Evolutionary conservation across 35 echinoderm and acorn worm species (phyloP), one percentile per base, ranked within the genome.

Genomic region (Ophioderma brevispina): DNA sequence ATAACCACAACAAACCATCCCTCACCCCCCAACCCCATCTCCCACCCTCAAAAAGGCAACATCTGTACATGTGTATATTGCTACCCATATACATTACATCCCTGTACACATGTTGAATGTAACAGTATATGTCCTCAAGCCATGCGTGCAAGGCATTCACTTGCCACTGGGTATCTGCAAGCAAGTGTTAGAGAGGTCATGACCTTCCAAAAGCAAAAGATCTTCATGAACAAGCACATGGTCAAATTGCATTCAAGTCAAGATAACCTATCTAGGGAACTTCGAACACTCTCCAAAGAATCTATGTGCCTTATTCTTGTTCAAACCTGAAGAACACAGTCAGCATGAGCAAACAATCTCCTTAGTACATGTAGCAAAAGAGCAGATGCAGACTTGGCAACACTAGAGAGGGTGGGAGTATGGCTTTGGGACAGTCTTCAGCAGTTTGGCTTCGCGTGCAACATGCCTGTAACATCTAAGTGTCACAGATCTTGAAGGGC

Each of bases 401-500:
- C 79, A 2, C 79, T n/a, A 81, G 33, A 81, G 79, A n/a, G 79
- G 52, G n/a, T 38, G 84, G 8, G 55, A 75, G 84, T 63, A 86
- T 76, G 43, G 42, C 49, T 64, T 86, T 32, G 84, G 50, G 42
- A n/a, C n/a, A n/a, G n/a, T n/a, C n/a, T n/a, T 37, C n/a, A n/a
- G n/a, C 38, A 25, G 23, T 8, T 25, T n/a, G n/a, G 21, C 38
- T 35, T 46, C 41, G 2, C 13, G 13, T 76, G 5, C n/a, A 35
- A 4, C 75, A 25, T 76, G 75, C 75, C 33, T 25, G 4, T 31
- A 4, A 5, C 5, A 4, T 25, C 3, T 76, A 76, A 40, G 33
- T 35, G 28, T 23, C 35, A 1, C 34, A 63, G 50, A 86, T 42
- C 31, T 63, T 76, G 1, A 86, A 76, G 55, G 42, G 11, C 49